phyloP scores from a whole-genome alignment of 2,888 invertebrate genomes.

The Torymus tubicola region DNA sequence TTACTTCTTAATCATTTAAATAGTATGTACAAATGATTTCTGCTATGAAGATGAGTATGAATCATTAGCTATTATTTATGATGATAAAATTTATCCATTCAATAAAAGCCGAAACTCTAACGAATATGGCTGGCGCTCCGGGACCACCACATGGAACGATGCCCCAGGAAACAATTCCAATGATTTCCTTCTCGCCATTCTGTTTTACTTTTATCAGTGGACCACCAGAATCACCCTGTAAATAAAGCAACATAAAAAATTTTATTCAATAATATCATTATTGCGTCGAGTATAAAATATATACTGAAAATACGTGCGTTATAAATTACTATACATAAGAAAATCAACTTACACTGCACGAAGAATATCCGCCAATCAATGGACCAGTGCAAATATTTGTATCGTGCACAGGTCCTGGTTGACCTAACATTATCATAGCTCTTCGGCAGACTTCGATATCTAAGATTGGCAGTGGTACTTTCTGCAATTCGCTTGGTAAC shows the following conservation, averaged over 20 bases:
- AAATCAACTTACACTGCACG: constrained; percentile 54
- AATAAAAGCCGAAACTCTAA: no score
- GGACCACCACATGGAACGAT: constrained; percentile 70
- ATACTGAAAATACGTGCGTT: neutral
- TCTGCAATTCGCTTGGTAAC: neutral
- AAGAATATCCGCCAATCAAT: constrained; percentile 55
- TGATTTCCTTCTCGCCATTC: constrained; percentile 55
- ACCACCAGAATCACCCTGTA: constrained; percentile 79
- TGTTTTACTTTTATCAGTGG: constrained; percentile 70
- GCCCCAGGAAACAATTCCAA: constrained; percentile 75
- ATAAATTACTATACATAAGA: neutral
- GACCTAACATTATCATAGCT: no score
- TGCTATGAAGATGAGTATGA: no score
- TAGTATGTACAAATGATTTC: no score
- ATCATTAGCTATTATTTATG: no score
- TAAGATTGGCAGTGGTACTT: neutral
- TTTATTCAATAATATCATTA: no score
- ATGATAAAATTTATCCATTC: no score
- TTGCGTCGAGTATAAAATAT: no score
- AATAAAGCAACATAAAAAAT: constrained; percentile 14
- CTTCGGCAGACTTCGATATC: neutral
- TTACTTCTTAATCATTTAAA: no score
- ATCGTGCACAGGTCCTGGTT: constrained; percentile 29
- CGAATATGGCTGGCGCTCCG: constrained; percentile 40
- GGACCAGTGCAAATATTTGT: constrained; percentile 68